A percentile compares a stretch with the other conserved stretches of the same genome.
Evolutionary conservation across 2,888 invertebrate species (phyloP).

Genomic region (Agrilus cyanescens): DNA sequence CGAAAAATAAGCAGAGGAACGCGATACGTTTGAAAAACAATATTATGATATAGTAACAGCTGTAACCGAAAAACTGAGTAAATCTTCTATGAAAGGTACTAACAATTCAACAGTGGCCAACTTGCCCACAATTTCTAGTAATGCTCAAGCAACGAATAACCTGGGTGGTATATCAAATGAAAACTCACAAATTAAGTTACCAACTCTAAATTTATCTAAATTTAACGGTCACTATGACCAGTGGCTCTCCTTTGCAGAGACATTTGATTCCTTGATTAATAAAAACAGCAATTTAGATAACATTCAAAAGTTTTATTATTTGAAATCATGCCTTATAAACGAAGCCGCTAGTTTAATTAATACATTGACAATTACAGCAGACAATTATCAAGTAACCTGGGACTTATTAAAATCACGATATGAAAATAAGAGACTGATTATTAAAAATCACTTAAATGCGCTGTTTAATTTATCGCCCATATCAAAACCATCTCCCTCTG

Average conservation of each 20-base stretch:
- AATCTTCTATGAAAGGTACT: no score
- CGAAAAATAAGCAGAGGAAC: no score
- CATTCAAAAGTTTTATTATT: no score
- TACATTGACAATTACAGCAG: neutral
- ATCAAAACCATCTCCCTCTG: neutral
- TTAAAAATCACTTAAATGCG: conserved; percentile 1
- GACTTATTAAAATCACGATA: conserved; percentile 2
- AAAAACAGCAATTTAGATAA: no score
- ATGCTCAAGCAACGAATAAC: no score
- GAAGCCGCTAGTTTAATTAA: conserved; percentile 3
- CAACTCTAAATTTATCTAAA: conserved; percentile 6
- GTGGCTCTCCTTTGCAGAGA: conserved; percentile 8
- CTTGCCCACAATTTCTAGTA: no score
- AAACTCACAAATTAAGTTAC: conserved; percentile 5
- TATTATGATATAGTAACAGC: no score
- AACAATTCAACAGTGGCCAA: no score
- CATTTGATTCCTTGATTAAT: conserved; percentile 7
- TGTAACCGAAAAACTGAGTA: no score
- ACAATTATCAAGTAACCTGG: conserved; percentile 3
- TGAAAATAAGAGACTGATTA: conserved; percentile 3
- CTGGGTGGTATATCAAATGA: no score
- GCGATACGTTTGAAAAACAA: no score
- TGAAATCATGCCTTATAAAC: conserved; percentile 1
- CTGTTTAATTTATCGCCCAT: conserved; percentile 2
- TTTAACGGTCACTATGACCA: conserved; percentile 5